Conservation (phyloP, 2,888 invertebrate species). For the Nomada fabriciana region DNA sequence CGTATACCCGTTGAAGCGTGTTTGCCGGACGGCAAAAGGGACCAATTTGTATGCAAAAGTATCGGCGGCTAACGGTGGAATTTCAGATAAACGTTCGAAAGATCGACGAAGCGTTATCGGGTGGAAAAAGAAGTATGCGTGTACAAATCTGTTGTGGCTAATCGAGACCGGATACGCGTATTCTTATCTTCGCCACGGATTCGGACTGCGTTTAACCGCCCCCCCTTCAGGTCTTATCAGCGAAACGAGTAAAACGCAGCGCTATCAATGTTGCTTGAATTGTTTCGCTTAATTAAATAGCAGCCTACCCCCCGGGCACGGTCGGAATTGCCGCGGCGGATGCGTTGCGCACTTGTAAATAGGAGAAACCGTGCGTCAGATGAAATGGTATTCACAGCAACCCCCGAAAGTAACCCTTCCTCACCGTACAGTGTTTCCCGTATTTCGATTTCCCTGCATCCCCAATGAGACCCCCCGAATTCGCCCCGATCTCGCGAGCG, state of each 20-base stretch:
- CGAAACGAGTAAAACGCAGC: neutral
- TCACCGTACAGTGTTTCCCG: too few species aligned
- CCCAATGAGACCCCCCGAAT: neutral
- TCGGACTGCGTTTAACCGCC: neutral
- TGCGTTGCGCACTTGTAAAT: neutral
- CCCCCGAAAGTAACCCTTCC: neutral
- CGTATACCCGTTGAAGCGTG: neutral
- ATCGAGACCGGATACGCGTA: slow-evolving; percentile 41
- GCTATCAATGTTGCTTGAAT: neutral
- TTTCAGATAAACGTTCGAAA: slow-evolving; percentile 32
- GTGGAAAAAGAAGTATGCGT: slow-evolving; percentile 7
- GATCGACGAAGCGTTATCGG: slow-evolving; percentile 31
- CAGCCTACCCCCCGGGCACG: neutral
- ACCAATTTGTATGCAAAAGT: too few species aligned
- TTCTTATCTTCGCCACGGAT: slow-evolving; percentile 5
- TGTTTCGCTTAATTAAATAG: slow-evolving; percentile 3
- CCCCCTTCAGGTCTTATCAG: neutral
- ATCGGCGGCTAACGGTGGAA: slow-evolving; percentile 7
- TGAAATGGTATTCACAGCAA: neutral
- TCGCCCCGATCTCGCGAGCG: too few species aligned
- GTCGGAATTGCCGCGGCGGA: neutral
- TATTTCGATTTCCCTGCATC: too few species aligned
- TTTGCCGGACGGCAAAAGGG: too few species aligned
- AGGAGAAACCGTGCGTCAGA: neutral
- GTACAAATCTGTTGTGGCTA: slow-evolving; percentile 34